Conservation (phyloP, 2,113 vertebrate genomes). For the Tympanuchus pallidicinctus region DNA sequence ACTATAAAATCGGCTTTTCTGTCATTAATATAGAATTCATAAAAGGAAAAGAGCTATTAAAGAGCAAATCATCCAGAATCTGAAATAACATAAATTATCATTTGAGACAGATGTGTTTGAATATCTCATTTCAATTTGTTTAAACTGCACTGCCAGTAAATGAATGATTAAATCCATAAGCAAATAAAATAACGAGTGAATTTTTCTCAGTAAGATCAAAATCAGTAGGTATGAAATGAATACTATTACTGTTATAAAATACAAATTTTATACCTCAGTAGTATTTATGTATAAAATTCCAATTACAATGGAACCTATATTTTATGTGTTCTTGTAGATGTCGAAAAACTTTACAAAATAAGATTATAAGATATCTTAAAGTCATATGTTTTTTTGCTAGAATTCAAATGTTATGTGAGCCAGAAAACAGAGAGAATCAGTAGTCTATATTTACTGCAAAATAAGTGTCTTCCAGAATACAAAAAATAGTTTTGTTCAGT, state of each 20-base stretch:
- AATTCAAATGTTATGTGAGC: not conserved
- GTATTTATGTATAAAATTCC: conserved; percentile 19
- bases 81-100: conserved; percentile 54
- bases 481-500: not conserved
- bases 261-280: not conserved
- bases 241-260: conserved; percentile 32
- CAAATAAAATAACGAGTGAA: conserved; percentile 70
- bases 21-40: conserved; percentile 40
- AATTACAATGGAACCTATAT: not conserved
- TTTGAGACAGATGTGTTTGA: conserved; percentile 53
- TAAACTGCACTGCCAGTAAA: conserved; percentile 50
- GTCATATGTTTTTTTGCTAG: not conserved
- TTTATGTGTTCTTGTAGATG: not conserved
- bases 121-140: conserved; percentile 60
- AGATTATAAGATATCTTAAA: not conserved
- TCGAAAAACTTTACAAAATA: conserved; percentile 7
- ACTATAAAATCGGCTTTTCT: not conserved
- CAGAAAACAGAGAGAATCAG: not conserved
- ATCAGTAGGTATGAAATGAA: conserved; percentile 68
- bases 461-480: not conserved
- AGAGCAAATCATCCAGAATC: conserved; percentile 45
- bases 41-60: conserved; percentile 44
- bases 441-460: not conserved
- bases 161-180: conserved; percentile 59
- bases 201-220: conserved; percentile 56